These are phyloP conservation scores for Leistus spinibarbis DNA, from an alignment of 2,888 invertebrate species.

Conservation along the genomic window DNA sequence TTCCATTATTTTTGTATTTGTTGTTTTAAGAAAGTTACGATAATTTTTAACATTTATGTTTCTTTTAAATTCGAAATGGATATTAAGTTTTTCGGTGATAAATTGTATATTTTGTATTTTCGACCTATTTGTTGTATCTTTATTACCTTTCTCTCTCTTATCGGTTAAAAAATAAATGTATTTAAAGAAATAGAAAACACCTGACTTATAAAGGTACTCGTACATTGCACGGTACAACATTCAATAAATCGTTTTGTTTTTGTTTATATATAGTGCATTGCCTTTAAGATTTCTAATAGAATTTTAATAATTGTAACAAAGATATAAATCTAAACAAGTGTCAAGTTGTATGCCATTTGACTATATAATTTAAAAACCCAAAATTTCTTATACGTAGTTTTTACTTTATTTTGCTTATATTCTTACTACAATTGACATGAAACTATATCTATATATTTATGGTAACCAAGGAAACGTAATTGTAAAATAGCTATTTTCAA, in stretches of 20 bases:
- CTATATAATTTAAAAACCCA: neutral
- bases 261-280: neutral
- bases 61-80: neutral
- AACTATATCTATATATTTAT: too few species aligned
- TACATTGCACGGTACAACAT: neutral
- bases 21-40: neutral
- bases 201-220: neutral
- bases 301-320: neutral
- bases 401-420: neutral
- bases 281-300: constrained; percentile 6
- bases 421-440: neutral
- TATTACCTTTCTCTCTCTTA: neutral
- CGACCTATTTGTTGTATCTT: neutral
- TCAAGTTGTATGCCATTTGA: neutral
- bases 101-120: neutral
- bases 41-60: neutral
- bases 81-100: neutral
- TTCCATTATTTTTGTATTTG: neutral
- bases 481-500: too few species aligned
- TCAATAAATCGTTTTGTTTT: neutral
- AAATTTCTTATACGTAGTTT: neutral
- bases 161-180: neutral
- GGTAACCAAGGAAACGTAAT: too few species aligned
- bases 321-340: neutral
- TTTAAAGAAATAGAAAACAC: constrained; percentile 2